A percentile compares a stretch with the other conserved stretches of the same genome.
phyloP scores from a whole-genome alignment of 2,888 invertebrate genomes.

The Caenorhabditis drosophilae region DNA sequence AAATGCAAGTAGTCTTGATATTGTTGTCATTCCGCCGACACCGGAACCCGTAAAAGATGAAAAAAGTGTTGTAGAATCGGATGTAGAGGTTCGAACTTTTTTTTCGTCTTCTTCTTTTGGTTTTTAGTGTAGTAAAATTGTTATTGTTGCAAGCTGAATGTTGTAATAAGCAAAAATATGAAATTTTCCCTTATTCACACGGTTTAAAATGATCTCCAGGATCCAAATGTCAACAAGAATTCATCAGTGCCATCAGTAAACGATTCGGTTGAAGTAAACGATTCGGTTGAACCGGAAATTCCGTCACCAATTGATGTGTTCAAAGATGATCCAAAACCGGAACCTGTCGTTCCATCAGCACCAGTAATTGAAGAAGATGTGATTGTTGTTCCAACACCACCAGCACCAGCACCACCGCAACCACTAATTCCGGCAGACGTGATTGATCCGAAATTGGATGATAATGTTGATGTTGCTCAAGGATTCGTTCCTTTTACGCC shows the following conservation, averaged over 20 bases:
- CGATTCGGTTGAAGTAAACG: no score
- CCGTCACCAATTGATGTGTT: conserved; percentile 17
- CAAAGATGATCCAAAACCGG: conserved; percentile 9
- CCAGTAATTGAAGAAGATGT: neutral
- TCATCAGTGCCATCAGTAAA: no score
- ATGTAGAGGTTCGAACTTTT: no score
- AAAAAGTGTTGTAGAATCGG: neutral
- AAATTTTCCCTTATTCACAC: no score
- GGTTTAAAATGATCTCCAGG: no score
- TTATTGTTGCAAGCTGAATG: no score
- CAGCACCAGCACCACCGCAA: conserved; percentile 16
- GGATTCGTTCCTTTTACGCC: conserved; percentile 13
- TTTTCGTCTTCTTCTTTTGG: no score
- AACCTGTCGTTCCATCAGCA: neutral
- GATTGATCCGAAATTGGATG: conserved; percentile 12
- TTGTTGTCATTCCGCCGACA: conserved; percentile 30
- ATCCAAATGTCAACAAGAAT: no score
- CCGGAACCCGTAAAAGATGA: conserved; percentile 30
- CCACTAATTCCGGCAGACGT: conserved; percentile 13
- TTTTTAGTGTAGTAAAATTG: no score
- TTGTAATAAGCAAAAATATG: no score
- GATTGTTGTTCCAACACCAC: conserved; percentile 9
- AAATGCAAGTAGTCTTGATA: conserved; percentile 9
- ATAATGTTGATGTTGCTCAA: neutral
- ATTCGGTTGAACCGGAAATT: conserved; percentile 20